phyloP scores from a whole-genome alignment of 2,797 vertebrate genomes.

The Macroramphosus scolopax region DNA sequence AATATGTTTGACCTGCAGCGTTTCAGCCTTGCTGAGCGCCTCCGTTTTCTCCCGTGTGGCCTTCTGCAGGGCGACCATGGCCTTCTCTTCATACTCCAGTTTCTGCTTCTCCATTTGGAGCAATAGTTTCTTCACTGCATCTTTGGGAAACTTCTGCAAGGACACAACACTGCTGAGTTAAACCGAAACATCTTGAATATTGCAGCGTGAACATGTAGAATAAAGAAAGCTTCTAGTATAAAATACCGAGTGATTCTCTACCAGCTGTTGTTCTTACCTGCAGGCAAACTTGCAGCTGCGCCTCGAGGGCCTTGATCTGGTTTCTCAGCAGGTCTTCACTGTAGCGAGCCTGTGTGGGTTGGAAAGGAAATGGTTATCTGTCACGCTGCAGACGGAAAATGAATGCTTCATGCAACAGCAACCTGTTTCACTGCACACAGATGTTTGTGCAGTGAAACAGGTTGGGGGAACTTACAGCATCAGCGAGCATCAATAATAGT shows the following conservation, averaged over 20 bases:
- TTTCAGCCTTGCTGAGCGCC: slow-evolving; percentile 79
- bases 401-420: slow-evolving; percentile 40
- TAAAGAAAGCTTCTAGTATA: not conserved
- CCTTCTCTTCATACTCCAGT: slow-evolving; percentile 84
- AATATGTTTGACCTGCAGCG: slow-evolving; percentile 77
- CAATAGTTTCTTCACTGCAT: slow-evolving; percentile 83
- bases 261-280: slow-evolving; percentile 81
- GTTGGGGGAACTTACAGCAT: slow-evolving; percentile 25
- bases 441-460: slow-evolving; percentile 29
- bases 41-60: slow-evolving; percentile 84
- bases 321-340: slow-evolving; percentile 89
- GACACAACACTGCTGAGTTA: slow-evolving; percentile 15
- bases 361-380: slow-evolving; percentile 67
- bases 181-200: not conserved
- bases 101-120: slow-evolving; percentile 92
- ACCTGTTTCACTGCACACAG: slow-evolving; percentile 13
- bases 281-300: slow-evolving; percentile 86
- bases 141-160: slow-evolving; percentile 77
- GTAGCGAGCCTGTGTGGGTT: slow-evolving; percentile 85
- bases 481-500: slow-evolving; percentile 7
- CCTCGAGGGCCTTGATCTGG: slow-evolving; percentile 86
- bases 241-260: not conserved
- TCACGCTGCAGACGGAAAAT: slow-evolving; percentile 46
- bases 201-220: not conserved
- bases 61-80: slow-evolving; percentile 84